Percentiles rank a stretch among this genome's conserved stretches.
These are phyloP conservation scores for Pomacea canaliculata DNA, from an alignment of 2,888 invertebrate species.

Conservation along the genomic window DNA sequence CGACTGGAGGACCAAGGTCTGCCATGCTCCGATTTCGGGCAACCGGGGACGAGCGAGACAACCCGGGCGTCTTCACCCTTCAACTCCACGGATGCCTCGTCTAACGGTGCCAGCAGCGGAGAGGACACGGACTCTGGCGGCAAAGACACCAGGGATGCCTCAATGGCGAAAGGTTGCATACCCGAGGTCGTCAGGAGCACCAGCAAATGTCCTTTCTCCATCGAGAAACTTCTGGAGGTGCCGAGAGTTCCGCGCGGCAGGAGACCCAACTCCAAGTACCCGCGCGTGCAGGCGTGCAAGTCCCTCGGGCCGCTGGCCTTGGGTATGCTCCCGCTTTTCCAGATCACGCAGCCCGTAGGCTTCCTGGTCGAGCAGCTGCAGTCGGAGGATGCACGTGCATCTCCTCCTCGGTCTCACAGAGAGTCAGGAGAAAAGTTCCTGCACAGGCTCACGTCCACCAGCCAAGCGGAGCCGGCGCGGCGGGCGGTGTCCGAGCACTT, in stretches of 20 bases:
- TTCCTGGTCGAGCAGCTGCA: constrained; percentile 62
- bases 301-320: constrained; percentile 67
- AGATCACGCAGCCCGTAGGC: constrained; percentile 72
- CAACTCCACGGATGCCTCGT: neutral
- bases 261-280: constrained; percentile 72
- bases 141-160: neutral
- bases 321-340: constrained; percentile 69
- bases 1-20: neutral
- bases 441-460: neutral
- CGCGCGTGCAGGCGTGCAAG: constrained; percentile 72
- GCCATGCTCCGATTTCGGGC: neutral
- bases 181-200: neutral
- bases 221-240: constrained; percentile 71
- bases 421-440: neutral
- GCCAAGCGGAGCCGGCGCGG: neutral
- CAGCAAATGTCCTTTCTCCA: constrained; percentile 67
- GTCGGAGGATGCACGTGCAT: constrained; percentile 7
- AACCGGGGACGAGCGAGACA: neutral
- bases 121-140: constrained; percentile 1
- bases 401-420: neutral
- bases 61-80: neutral
- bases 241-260: constrained; percentile 71
- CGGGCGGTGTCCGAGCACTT: too few relatives aligned
- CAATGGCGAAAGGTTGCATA: neutral
- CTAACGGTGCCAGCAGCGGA: constrained; percentile 9